Evolutionary conservation across 1,140 invertebrate genomes (phyloP).

Genomic region (Trachymyrmex cornetzi): DNA sequence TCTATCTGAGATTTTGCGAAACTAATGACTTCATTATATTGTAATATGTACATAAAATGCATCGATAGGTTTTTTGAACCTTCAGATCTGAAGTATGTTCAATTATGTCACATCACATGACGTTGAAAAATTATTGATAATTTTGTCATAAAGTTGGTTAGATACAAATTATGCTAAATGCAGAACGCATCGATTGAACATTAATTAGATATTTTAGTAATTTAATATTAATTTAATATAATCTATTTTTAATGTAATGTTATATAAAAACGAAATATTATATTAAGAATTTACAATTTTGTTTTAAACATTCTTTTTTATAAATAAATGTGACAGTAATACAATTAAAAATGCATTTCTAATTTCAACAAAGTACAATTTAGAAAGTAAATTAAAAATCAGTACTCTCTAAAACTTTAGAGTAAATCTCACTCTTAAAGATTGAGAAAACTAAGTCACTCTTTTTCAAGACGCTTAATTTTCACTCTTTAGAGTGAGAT

Average conservation of each 20-base stretch:
- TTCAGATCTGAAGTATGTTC: constrained; percentile 4
- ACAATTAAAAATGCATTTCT: background rate
- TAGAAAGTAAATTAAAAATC: constrained; percentile 13
- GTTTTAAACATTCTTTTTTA: constrained; percentile 13
- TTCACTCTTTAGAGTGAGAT: too few relatives aligned
- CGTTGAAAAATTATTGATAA: background rate
- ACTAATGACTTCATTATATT: background rate
- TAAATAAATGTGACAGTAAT: constrained; percentile 1
- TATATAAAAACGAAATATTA: background rate
- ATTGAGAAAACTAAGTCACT: too few relatives aligned
- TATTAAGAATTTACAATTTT: background rate
- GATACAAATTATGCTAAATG: constrained; percentile 6
- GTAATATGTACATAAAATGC: background rate
- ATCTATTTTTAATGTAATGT: background rate
- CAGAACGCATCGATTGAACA: background rate
- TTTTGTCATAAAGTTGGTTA: background rate
- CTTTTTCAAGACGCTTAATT: too few relatives aligned
- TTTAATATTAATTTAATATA: constrained; percentile 8
- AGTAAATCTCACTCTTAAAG: too few relatives aligned
- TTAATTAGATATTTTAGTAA: background rate
- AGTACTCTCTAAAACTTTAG: background rate
- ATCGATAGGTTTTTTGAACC: background rate
- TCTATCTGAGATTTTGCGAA: background rate
- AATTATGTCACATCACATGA: background rate
- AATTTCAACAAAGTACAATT: background rate